Base-by-base conservation (phyloP, 2,113 vertebrate species). In the Chloroceryle aenea region DNA sequence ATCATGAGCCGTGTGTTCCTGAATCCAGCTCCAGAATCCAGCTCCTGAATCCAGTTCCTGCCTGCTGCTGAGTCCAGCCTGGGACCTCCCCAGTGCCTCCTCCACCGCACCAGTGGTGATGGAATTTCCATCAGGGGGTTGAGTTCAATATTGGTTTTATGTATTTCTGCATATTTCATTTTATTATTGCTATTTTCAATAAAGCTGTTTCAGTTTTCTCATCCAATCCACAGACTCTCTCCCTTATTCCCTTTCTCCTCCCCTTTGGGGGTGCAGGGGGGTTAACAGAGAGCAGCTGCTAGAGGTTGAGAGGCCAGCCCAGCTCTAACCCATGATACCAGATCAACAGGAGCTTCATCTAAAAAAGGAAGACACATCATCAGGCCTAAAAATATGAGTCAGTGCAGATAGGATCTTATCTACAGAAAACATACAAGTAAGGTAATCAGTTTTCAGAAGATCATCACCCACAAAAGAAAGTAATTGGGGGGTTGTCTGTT, bases 371-470 rank as follows among this genome's bases (percentile, higher is more conserved):
- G 52, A 76, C 19, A 79, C 19, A 68, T 52, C 30, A 62, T 16
- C 42, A 50, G 64, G n/a, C 73, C 40, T 29, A 53, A 94, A 94
- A 47, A 61, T 27, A 40, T 22, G 30, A 85, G 63, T 76, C 78
- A 66, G n/a, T 62, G 27, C 12, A 89, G 74, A 93, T 21, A 89
- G 48, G 20, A 73, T 50, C 53, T 94, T 85, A 84, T 92, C 77
- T 87, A 85, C 61, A 78, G 68, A 95, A 82, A 89, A 82, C 69
- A 94, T 9, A 72, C 20, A 16, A 93, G 43, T 47, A 81, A 53
- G n/a, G 53, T 68, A 87, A 91, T 73, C 50, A 64, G 27, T 55
- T 79, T 91, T 79, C 53, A 95, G 69, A 95, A 74, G 40, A 91
- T 27, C 55, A 82, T 53, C 58, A 84, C 10, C 62, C 36, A 83